Percentiles rank a stretch among this genome's conserved stretches.
Conservation (phyloP, 2,888 invertebrate species). For the Elmis aenea region DNA sequence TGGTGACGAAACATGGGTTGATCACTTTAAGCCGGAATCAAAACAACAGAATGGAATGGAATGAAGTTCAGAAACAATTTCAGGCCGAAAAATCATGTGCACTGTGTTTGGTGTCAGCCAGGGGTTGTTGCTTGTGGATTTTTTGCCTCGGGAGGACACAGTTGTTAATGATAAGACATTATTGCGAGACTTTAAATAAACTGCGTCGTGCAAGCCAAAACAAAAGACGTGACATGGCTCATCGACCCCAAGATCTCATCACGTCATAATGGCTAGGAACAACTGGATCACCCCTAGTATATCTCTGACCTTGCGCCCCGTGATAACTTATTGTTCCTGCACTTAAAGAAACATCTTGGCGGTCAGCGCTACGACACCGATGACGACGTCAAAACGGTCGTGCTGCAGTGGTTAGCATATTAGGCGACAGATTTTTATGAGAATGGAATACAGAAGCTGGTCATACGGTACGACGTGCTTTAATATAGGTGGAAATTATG, state of each 20-base stretch:
- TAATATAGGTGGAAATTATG: too few relatives aligned
- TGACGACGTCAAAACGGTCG: too few relatives aligned
- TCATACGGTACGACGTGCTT: too few relatives aligned
- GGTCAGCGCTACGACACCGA: background rate
- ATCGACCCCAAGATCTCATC: slow-evolving; percentile 14
- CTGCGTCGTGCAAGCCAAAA: slow-evolving; percentile 15
- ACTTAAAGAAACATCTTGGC: slow-evolving; percentile 2
- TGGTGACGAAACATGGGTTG: slow-evolving; percentile 1
- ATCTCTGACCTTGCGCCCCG: slow-evolving; percentile 8
- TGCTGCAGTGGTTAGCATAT: too few relatives aligned
- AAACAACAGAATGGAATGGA: too few relatives aligned
- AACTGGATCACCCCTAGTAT: slow-evolving; percentile 10
- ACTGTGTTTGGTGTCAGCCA: too few relatives aligned
- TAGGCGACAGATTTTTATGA: too few relatives aligned
- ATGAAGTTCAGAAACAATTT: too few relatives aligned
- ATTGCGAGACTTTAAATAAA: slow-evolving; percentile 16
- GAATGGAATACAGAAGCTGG: too few relatives aligned
- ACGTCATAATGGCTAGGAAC: slow-evolving; percentile 13
- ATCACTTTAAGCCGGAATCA: too few relatives aligned
- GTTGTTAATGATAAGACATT: background rate
- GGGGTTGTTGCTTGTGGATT: too few relatives aligned
- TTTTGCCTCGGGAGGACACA: slow-evolving; percentile 8
- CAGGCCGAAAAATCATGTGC: too few relatives aligned
- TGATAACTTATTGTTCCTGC: slow-evolving; percentile 4
- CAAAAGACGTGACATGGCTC: slow-evolving; percentile 16